Evolutionary conservation across 2,797 vertebrate species (phyloP), one percentile per base, ranked within the genome.

Genomic region (Hemibagrus guttatus): DNA sequence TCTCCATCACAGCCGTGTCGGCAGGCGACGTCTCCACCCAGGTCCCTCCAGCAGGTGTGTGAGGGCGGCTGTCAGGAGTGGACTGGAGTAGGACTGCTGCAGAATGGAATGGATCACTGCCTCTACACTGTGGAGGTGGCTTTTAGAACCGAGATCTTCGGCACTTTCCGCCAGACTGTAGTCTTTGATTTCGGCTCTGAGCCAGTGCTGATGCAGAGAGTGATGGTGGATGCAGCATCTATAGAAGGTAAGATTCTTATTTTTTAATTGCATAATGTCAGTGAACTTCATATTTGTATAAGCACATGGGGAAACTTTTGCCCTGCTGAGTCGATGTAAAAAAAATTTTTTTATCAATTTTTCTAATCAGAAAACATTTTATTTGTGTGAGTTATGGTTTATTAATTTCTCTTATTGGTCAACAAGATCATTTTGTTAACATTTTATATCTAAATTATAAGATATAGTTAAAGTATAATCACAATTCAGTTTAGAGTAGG

Each of bases 141-240:
- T 90, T 99, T 99, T 94, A 97, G 95, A 94, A 99, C 98, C 42
- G 98, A 99, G 95, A 99, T 99, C 94, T 99, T 99, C 90, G 98
- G 98, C 75, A 99, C 98, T 92, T 99, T 99, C 95, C 95, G 98
- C 84, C 98, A 99, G 94, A 99, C 98, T n/a, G 96, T 97, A 88
- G 98, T 99, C 90, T 99, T 99, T 91, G 98, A 99, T 95, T 99
- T 99, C 76, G 98, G 98, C 90, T 96, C 97, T 83, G 98, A 99
- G 87, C 98, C 98, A 39, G 98, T 99, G 93, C 96, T 99, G 92
- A 99, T 99, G 98, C 97, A 99, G 94, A 96, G 98, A 93, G 96
- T 99, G 84, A 99, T 99, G 97, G 98, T 99, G 94, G 98, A 99
- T 91, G 98, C 98, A 86, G 98, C 98, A 89, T 99, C 97, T 68